Conservation (phyloP, 1,140 invertebrate species). For the Belonocnema kinseyi region DNA sequence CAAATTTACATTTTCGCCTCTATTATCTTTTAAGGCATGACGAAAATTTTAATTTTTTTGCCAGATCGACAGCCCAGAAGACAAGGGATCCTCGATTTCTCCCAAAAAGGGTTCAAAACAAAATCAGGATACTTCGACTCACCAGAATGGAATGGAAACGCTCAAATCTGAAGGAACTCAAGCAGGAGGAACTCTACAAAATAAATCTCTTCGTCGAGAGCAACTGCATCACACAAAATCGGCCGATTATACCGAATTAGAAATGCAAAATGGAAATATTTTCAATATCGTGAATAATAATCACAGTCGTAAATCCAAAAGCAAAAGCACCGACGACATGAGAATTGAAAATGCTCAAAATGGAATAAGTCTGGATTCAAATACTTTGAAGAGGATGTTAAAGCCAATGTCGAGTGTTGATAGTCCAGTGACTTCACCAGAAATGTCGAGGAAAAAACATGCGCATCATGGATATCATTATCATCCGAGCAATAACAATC, state of each 20-base stretch:
- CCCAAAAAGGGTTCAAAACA: conserved; percentile 70
- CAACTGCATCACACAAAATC: conserved; percentile 82
- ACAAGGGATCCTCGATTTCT: conserved; percentile 67
- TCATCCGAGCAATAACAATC: conserved; percentile 74
- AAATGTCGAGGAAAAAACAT: conserved; percentile 86
- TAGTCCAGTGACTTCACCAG: conserved; percentile 91
- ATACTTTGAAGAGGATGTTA: conserved; percentile 93
- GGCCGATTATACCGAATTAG: conserved; percentile 85
- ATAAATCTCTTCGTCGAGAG: conserved; percentile 79
- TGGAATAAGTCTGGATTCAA: conserved; percentile 82
- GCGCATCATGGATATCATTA: conserved; percentile 78
- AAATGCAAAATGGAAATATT: conserved; percentile 78
- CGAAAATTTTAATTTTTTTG: neutral
- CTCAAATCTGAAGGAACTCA: conserved; percentile 88
- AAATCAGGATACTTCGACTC: conserved; percentile 76
- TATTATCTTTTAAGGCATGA: too few species aligned
- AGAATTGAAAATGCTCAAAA: conserved; percentile 78
- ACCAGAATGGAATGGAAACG: conserved; percentile 74
- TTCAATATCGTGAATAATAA: conserved; percentile 85
- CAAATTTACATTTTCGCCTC: too few species aligned
- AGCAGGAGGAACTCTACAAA: conserved; percentile 82
- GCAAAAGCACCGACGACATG: conserved; percentile 94
- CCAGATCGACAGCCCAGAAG: conserved; percentile 76
- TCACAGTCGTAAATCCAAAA: conserved; percentile 83
- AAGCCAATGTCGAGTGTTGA: conserved; percentile 93